These are phyloP conservation scores for Holothuria scabra DNA, from an alignment of 53 echinoderm and acorn worm species.

Conservation along the genomic window DNA sequence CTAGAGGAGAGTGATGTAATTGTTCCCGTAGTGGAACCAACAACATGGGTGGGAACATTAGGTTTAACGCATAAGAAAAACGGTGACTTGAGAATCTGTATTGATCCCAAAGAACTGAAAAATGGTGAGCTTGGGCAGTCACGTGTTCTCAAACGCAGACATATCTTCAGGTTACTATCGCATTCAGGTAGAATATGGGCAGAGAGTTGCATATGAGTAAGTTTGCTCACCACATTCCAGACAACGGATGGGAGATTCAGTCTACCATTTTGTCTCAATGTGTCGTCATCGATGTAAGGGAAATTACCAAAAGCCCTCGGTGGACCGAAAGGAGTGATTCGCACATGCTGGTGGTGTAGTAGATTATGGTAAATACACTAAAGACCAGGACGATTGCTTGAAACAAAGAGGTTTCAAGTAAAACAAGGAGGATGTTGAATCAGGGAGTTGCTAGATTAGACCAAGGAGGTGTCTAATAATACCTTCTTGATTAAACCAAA, in stretches of 20 bases:
- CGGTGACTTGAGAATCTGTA: constrained; percentile 68
- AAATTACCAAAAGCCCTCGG: constrained; percentile 73
- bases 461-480: no score
- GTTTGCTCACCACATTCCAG: constrained; percentile 66
- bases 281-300: constrained; percentile 70
- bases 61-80: constrained; percentile 57
- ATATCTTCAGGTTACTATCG: constrained; percentile 69
- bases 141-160: constrained; percentile 55
- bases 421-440: constrained; percentile 63
- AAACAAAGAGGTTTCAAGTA: constrained; percentile 57
- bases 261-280: constrained; percentile 65
- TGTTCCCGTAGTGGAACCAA: constrained; percentile 55
- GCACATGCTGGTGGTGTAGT: constrained; percentile 67
- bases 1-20: constrained; percentile 53
- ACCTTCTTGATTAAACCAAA: constrained; percentile 52
- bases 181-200: constrained; percentile 60
- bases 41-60: constrained; percentile 70
- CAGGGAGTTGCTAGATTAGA: no score
- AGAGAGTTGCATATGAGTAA: no score
- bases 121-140: constrained; percentile 65
- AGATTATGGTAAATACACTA: constrained; percentile 55
- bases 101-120: constrained; percentile 66
- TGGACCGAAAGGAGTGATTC: constrained; percentile 56
- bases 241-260: constrained; percentile 65
- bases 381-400: constrained; percentile 49